Base-by-base conservation (phyloP, 2,888 invertebrate species). In the Drosophila neutralis region DNA sequence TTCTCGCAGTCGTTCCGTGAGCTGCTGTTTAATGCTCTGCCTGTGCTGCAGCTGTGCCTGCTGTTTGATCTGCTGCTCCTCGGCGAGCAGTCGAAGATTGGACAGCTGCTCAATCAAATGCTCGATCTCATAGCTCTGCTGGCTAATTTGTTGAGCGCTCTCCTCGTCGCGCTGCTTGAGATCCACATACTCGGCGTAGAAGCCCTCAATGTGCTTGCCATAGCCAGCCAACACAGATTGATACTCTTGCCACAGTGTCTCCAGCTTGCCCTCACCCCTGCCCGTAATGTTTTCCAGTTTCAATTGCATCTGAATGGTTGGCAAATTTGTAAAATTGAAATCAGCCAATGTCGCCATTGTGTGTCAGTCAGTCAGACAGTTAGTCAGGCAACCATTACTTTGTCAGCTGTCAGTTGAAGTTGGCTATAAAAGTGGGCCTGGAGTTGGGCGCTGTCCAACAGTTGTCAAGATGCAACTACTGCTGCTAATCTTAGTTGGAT, bases 1-100 rank as follows among this genome's bases (percentile, higher is more conserved):
- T 83, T 92, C 93, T 76, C 93, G 92, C 73, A 94, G 93, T 24
- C 93, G 93, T n/a, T 91, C 91, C 0, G 93, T 91, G 15, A 95
- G 86, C 36, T 94, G 92, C 18, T 94, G 94, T 52, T 94, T 94
- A 15, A 94, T 93, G 13, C 85, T 86, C 60, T 90, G 91, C 90
- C 94, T 93, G 35, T 94, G 93, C n/a, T 92, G 91, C 15, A 94
- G 67, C 69, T 94, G 94, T 0, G 93, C 91, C 0, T 93, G 92
- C 79, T 94, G 93, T 5, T 92, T 93, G 53, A 92, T 93, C 0
- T 93, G 93, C 4, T 93, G 93, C 69, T 93, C 94, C 15, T 93
- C 91, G 89, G 94, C 93, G 70, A 95, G 94, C 8, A 94, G 92
- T 90, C 95, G 92, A 1, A 93, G 76, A 63, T 89, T 91, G 21